Percentiles rank a stretch among this genome's conserved stretches.
Evolutionary conservation across 2,797 vertebrate genomes (phyloP).

Genomic region (Potorous gilbertii): DNA sequence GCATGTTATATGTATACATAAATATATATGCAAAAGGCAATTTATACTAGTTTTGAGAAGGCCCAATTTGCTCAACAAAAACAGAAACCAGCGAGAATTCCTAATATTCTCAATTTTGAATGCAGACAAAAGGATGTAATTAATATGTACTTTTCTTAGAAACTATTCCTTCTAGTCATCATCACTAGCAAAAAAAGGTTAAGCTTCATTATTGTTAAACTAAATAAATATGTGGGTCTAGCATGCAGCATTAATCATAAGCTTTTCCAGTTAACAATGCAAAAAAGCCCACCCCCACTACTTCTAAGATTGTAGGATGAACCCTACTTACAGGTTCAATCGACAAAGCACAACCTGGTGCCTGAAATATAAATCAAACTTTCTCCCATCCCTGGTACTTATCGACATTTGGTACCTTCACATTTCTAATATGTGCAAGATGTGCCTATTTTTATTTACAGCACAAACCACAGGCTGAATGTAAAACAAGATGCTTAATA

Average conservation of each 20-base stretch:
- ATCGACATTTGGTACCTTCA: conserved; percentile 69
- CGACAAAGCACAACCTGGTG: conserved; percentile 43
- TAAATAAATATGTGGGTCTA: conserved; percentile 36
- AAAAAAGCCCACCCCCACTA: conserved; percentile 60
- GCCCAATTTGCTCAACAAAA: conserved; percentile 24
- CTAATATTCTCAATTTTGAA: conserved; percentile 33
- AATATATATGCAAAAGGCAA: background rate
- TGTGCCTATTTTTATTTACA: conserved; percentile 89
- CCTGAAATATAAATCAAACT: conserved; percentile 71
- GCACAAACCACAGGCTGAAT: conserved; percentile 84
- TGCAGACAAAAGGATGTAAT: background rate
- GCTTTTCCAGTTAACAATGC: conserved; percentile 61
- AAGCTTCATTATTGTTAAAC: conserved; percentile 64
- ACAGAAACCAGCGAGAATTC: background rate
- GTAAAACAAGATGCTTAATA: conserved; percentile 85
- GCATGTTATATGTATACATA: background rate
- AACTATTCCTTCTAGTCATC: conserved; percentile 12
- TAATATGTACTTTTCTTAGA: conserved; percentile 41
- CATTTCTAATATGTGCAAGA: conserved; percentile 69
- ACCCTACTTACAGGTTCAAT: conserved; percentile 49
- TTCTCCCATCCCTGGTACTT: conserved; percentile 55
- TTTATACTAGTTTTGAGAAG: background rate
- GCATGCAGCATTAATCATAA: conserved; percentile 73
- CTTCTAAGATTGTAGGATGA: conserved; percentile 13
- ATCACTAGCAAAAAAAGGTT: conserved; percentile 11